Evolutionary conservation across 2,888 invertebrate genomes (phyloP).

Genomic region (Argyra leucocephala): DNA sequence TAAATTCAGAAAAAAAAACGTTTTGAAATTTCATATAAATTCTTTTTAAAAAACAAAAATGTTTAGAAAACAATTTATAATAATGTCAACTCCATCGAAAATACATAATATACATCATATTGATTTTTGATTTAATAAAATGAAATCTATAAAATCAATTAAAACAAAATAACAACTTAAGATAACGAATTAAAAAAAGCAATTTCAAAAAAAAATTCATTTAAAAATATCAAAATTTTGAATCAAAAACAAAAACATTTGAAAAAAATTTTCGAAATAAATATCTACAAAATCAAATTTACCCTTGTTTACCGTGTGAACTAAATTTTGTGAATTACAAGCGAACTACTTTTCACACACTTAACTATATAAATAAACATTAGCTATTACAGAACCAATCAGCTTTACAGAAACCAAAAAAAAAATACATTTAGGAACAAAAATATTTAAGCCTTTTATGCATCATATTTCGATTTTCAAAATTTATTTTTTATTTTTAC

Average conservation of each 20-base stretch:
- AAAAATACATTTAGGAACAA: too few species aligned
- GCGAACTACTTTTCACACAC: not conserved
- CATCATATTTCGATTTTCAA: too few species aligned
- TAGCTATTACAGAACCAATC: too few species aligned
- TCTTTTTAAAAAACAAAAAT: not conserved
- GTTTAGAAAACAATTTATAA: not conserved
- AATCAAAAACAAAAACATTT: not conserved
- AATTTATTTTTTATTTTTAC: too few species aligned
- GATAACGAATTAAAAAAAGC: not conserved
- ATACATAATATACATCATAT: not conserved
- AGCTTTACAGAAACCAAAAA: too few species aligned
- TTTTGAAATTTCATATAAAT: not conserved
- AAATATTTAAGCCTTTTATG: too few species aligned
- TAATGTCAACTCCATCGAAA: not conserved
- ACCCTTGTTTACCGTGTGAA: constrained; percentile 2
- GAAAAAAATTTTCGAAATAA: not conserved
- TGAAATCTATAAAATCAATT: not conserved
- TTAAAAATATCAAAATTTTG: not conserved
- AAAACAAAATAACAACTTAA: not conserved
- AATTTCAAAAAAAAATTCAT: not conserved
- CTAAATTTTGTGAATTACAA: not conserved
- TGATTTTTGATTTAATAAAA: not conserved
- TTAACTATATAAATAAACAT: too few species aligned
- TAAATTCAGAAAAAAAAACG: not conserved
- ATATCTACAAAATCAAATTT: not conserved